Percentiles rank a stretch among this genome's conserved stretches.
phyloP scores from a whole-genome alignment of 2,888 invertebrate genomes.

The Heliconius cydno region DNA sequence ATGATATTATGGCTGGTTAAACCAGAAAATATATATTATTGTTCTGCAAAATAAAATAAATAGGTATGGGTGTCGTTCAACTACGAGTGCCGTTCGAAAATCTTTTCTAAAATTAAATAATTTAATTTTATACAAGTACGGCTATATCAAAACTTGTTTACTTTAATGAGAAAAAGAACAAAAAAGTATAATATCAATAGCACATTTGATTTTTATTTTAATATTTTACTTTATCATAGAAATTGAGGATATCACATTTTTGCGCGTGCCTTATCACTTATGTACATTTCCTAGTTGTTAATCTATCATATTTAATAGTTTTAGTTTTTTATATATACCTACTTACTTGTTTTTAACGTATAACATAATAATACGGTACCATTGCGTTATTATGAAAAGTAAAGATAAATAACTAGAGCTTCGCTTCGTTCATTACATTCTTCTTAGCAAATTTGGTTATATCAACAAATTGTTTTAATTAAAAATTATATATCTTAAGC shows the following conservation, averaged over 20 bases:
- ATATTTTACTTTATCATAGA: not conserved
- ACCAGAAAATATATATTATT: not conserved
- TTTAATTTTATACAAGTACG: not conserved
- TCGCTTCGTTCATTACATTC: too few species aligned
- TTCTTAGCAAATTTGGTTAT: too few species aligned
- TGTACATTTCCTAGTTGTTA: not conserved
- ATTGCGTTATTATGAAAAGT: too few species aligned
- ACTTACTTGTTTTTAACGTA: not conserved
- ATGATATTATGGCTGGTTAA: not conserved
- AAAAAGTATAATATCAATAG: not conserved
- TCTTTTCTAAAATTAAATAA: too few species aligned
- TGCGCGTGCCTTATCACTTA: not conserved
- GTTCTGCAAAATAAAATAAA: not conserved
- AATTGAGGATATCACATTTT: conserved; percentile 2
- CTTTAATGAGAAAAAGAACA: not conserved
- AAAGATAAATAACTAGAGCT: too few species aligned
- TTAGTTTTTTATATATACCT: not conserved
- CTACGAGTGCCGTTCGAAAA: not conserved
- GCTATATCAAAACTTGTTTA: not conserved
- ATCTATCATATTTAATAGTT: conserved; percentile 4
- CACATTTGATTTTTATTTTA: not conserved
- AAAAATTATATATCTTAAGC: too few species aligned
- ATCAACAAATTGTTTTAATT: too few species aligned
- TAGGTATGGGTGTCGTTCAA: not conserved
- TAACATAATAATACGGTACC: too few species aligned